Evolutionary conservation across 37 sponge, comb jelly and placozoan genomes (phyloP).

Genomic region (Eunapius fragilis): DNA sequence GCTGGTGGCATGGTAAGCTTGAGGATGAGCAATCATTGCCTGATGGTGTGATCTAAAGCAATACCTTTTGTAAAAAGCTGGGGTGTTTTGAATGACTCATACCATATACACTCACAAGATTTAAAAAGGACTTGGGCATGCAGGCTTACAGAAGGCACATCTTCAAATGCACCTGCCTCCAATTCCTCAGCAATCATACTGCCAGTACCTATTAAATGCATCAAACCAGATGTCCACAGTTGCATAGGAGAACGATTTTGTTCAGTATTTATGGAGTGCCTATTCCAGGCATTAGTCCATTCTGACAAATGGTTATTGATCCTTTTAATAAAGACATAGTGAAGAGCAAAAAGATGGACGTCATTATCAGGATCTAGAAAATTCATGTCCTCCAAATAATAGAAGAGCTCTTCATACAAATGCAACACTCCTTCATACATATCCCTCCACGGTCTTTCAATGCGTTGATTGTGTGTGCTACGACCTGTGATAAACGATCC

Average conservation of each 20-base stretch:
- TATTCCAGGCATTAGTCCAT: conserved; percentile 12
- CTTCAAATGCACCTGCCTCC: background rate
- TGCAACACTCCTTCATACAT: conserved; percentile 5
- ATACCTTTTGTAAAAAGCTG: no score
- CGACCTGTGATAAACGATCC: conserved; percentile 59
- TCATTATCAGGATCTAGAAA: conserved; percentile 14
- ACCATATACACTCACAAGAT: no score
- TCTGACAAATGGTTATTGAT: conserved; percentile 21
- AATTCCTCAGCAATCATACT: background rate
- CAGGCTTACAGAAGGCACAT: background rate
- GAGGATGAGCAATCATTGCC: no score
- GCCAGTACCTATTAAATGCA: background rate
- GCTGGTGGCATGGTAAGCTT: no score
- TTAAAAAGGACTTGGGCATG: no score
- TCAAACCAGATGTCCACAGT: background rate
- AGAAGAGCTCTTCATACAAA: conserved; percentile 39
- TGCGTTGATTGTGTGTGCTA: conserved; percentile 67
- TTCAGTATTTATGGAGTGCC: background rate
- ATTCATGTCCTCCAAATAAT: conserved; percentile 38
- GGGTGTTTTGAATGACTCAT: no score
- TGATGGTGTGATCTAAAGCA: no score
- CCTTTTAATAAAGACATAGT: conserved; percentile 41
- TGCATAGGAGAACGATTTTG: background rate
- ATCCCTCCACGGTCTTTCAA: conserved; percentile 70
- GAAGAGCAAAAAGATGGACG: conserved; percentile 47